Evolutionary conservation across 2,888 invertebrate genomes (phyloP).

Genomic region (Heteropelma amictum): DNA sequence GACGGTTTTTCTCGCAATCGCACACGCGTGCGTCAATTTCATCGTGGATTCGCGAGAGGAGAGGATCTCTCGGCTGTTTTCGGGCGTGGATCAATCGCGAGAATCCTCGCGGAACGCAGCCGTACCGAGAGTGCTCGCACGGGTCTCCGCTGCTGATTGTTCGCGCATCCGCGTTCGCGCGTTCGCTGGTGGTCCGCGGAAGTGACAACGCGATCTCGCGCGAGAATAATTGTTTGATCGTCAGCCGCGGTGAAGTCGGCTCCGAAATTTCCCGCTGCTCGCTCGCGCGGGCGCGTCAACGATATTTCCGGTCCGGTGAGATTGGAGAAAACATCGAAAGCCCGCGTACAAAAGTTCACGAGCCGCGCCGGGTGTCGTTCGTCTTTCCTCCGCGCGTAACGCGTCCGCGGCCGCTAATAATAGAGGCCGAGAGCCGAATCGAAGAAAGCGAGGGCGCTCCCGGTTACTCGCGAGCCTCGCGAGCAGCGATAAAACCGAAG

Average conservation of each 20-base stretch:
- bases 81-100: neutral
- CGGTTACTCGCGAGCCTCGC: slow-evolving; percentile 65
- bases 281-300: neutral
- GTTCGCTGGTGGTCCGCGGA: neutral
- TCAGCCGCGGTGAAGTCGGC: too few relatives aligned
- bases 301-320: neutral
- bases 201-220: too few relatives aligned
- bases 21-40: too few relatives aligned
- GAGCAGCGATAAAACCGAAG: slow-evolving; percentile 32
- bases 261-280: too few relatives aligned
- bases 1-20: neutral
- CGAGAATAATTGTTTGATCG: too few relatives aligned
- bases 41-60: too few relatives aligned
- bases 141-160: too few relatives aligned
- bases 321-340: slow-evolving; percentile 1
- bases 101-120: neutral
- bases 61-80: neutral
- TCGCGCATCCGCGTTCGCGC: neutral
- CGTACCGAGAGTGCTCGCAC: neutral
- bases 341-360: neutral
- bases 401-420: slow-evolving; percentile 66
- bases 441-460: slow-evolving; percentile 62
- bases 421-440: slow-evolving; percentile 58
- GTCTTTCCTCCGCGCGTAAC: slow-evolving; percentile 60
- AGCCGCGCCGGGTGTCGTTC: slow-evolving; percentile 23